phyloP scores from a whole-genome alignment of 2,888 invertebrate genomes.

The Agrotis ipsilon region DNA sequence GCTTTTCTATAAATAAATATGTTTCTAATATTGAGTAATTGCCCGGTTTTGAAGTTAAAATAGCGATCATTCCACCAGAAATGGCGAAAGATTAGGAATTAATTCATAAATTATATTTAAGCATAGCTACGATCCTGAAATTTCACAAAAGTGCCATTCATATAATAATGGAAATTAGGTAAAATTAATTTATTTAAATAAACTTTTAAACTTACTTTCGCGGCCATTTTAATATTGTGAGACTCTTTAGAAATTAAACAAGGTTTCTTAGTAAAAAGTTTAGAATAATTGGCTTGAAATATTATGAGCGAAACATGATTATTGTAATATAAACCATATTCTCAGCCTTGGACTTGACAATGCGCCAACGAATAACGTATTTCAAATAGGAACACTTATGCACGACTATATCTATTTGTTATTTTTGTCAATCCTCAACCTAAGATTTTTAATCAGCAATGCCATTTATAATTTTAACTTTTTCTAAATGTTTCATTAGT shows the following conservation, averaged over 20 bases:
- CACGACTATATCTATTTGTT: slow-evolving; percentile 19
- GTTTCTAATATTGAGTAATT: slow-evolving; percentile 15
- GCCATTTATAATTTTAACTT: neutral
- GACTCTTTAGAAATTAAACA: slow-evolving; percentile 40
- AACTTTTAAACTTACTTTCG: slow-evolving; percentile 21
- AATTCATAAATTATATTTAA: slow-evolving; percentile 50
- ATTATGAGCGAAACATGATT: slow-evolving; percentile 59
- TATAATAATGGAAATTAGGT: slow-evolving; percentile 56
- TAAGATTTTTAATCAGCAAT: neutral
- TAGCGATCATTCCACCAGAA: slow-evolving; percentile 12
- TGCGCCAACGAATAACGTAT: slow-evolving; percentile 80
- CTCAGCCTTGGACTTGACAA: slow-evolving; percentile 77
- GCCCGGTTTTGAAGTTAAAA: slow-evolving; percentile 1
- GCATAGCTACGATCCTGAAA: slow-evolving; percentile 60
- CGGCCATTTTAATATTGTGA: slow-evolving; percentile 44
- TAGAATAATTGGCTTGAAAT: slow-evolving; percentile 60
- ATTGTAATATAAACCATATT: slow-evolving; percentile 51
- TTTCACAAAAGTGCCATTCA: slow-evolving; percentile 66
- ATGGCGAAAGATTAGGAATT: slow-evolving; percentile 46
- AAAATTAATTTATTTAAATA: slow-evolving; percentile 49
- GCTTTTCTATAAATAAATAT: slow-evolving; percentile 9
- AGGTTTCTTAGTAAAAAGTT: slow-evolving; percentile 35
- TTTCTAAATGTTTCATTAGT: neutral
- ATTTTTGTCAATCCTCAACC: neutral
- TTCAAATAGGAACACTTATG: slow-evolving; percentile 61